These are phyloP conservation scores for Drosophila tropicalis DNA, from an alignment of 1,140 invertebrate species.

Conservation along the genomic window DNA sequence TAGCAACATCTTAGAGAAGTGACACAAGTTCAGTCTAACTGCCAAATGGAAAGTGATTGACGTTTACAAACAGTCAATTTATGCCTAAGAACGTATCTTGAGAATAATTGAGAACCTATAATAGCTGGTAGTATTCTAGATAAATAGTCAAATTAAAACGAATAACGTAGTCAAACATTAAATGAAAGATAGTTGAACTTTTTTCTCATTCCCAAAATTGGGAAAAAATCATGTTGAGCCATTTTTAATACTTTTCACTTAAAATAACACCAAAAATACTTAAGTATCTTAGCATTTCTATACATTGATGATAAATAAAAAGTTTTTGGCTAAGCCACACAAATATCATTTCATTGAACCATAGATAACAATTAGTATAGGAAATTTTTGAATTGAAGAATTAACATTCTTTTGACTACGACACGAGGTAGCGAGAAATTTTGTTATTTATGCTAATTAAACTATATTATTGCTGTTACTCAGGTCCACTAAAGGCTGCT, in stretches of 20 bases:
- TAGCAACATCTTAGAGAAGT: too few relatives aligned
- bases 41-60: too few relatives aligned
- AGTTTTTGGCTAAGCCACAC: neutral
- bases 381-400: neutral
- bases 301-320: neutral
- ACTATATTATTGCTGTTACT: conserved; percentile 48
- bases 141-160: too few relatives aligned
- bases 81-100: too few relatives aligned
- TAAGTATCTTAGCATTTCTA: conserved; percentile 6
- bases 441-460: conserved; percentile 36
- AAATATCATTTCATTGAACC: neutral
- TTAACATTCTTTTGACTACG: conserved; percentile 15
- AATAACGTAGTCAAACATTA: too few relatives aligned
- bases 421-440: conserved; percentile 40
- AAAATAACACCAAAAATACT: conserved; percentile 4
- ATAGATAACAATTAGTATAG: conserved; percentile 3
- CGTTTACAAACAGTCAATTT: too few relatives aligned
- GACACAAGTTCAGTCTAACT: too few relatives aligned
- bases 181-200: too few relatives aligned
- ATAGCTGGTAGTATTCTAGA: too few relatives aligned
- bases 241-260: neutral
- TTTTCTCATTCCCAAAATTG: too few relatives aligned
- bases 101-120: too few relatives aligned
- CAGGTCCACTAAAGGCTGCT: conserved; percentile 7
- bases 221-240: neutral